Evolutionary conservation across 2,797 vertebrate genomes (phyloP), one percentile per base, ranked within the genome.

Genomic region (Gallinago nigripennis): DNA sequence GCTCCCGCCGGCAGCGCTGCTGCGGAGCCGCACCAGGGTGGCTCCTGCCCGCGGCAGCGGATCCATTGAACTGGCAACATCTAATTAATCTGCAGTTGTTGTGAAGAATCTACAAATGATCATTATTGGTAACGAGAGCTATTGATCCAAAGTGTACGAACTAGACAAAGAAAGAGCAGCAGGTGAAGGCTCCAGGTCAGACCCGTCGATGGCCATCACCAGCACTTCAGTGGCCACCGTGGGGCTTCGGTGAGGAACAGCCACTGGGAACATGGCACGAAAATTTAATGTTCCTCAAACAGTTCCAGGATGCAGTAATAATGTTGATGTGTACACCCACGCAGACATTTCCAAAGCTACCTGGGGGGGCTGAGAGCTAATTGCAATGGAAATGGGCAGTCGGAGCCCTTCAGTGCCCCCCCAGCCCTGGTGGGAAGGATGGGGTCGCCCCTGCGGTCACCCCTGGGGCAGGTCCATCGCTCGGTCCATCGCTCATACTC

Each of bases 231-330:
- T 70, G 85, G 72, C 73, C 85, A 73, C 73, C 7, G 39, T 23
- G 82, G 73, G 33, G 64, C 70, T 86, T 50, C 75, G 69, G 13
- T 82, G 90, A 57, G 84, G 57, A 80, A 56, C 71, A 63, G 56
- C 83, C 77, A n/a, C 70, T 48, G 88, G 76, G 95, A 84, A 48
- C 81, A 13, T 0, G 21, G 71, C 0, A 0, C 86, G 71, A 77
- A 97, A 90, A 82, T 90, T 76, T 93, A 94, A 96, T 73, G 90
- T 94, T 90, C 88, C 95, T 84, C 86, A 82, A 86, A 64, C 70
- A 60, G 64, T 46, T 94, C 76, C 53, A 82, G 88, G 73, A 73
- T 82, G 92, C 60, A 58, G 86, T 86, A 84, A 82, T 93, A 57
- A 68, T 3, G 75, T 76, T 68, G 84, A 68, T 88, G 86, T 87